These are phyloP conservation scores for Malurus splendens DNA, from an alignment of 2,797 vertebrate species.

Conservation along the genomic window DNA sequence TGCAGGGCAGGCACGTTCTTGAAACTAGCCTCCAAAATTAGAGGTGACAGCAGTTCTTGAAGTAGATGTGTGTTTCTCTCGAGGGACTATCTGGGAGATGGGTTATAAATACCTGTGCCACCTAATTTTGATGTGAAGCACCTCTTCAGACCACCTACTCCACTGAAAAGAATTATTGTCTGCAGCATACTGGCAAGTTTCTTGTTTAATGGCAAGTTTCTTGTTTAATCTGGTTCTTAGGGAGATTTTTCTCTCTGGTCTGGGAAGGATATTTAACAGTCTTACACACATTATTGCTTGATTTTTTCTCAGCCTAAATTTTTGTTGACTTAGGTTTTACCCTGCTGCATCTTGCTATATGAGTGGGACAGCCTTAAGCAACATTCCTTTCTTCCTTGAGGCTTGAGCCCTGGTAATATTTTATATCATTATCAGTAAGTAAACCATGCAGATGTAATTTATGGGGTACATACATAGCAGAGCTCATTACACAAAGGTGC, in stretches of 20 bases:
- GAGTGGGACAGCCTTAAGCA: neutral
- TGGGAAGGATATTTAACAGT: neutral
- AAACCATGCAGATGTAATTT: neutral
- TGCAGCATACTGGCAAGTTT: neutral
- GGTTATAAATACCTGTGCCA: accelerated
- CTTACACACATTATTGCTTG: neutral
- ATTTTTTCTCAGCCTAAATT: neutral
- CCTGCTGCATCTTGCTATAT: neutral
- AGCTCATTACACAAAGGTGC: neutral
- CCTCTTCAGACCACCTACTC: neutral
- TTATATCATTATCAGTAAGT: neutral
- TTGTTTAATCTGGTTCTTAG: neutral
- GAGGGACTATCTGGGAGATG: neutral
- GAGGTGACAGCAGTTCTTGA: neutral
- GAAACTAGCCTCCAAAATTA: neutral
- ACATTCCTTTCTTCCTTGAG: neutral
- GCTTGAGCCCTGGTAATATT: neutral
- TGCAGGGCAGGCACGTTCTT: neutral
- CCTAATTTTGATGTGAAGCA: neutral
- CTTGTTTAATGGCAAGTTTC: neutral
- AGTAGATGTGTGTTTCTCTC: neutral
- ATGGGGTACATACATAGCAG: neutral
- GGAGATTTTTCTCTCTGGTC: neutral
- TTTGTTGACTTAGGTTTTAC: neutral
- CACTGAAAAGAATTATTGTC: neutral